Evolutionary conservation across 1,140 invertebrate genomes (phyloP).

Genomic region (Bursaphelenchus mucronatus): DNA sequence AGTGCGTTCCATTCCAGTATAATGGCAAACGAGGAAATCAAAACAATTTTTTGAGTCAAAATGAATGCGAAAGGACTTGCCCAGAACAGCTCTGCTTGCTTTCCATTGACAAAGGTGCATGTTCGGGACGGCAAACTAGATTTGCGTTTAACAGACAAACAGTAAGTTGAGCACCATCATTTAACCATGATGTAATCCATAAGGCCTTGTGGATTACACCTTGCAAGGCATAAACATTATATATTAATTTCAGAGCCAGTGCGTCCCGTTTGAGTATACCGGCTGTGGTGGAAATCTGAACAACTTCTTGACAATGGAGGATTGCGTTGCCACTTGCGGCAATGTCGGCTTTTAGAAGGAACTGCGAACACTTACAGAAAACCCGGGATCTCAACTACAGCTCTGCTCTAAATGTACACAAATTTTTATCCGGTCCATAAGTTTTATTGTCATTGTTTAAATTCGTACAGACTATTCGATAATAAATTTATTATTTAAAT

Average conservation of each 20-base stretch:
- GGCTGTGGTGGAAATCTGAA: constrained; percentile 53
- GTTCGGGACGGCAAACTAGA: constrained; percentile 52
- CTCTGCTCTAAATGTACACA: too few relatives aligned
- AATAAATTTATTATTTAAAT: too few relatives aligned
- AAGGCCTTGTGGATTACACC: too few relatives aligned
- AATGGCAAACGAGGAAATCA: constrained; percentile 80
- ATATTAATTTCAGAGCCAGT: constrained; percentile 44
- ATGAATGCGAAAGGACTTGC: constrained; percentile 20
- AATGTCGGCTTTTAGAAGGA: too few relatives aligned
- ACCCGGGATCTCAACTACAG: too few relatives aligned
- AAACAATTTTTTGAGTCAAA: constrained; percentile 59
- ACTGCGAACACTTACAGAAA: too few relatives aligned
- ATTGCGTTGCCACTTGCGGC: constrained; percentile 25
- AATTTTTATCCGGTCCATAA: too few relatives aligned
- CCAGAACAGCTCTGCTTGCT: constrained; percentile 53
- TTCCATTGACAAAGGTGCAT: constrained; percentile 56
- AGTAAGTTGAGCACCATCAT: constrained; percentile 30
- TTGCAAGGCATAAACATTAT: background rate
- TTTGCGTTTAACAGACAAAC: constrained; percentile 58
- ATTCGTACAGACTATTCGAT: too few relatives aligned
- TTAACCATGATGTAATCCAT: background rate
- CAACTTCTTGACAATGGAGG: constrained; percentile 48
- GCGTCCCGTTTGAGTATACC: constrained; percentile 58
- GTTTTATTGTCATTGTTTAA: too few relatives aligned
- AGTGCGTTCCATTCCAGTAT: constrained; percentile 73